Evolutionary conservation across 2,888 invertebrate genomes (phyloP), one percentile per base, ranked within the genome.

Genomic region (Philonicus albiceps): DNA sequence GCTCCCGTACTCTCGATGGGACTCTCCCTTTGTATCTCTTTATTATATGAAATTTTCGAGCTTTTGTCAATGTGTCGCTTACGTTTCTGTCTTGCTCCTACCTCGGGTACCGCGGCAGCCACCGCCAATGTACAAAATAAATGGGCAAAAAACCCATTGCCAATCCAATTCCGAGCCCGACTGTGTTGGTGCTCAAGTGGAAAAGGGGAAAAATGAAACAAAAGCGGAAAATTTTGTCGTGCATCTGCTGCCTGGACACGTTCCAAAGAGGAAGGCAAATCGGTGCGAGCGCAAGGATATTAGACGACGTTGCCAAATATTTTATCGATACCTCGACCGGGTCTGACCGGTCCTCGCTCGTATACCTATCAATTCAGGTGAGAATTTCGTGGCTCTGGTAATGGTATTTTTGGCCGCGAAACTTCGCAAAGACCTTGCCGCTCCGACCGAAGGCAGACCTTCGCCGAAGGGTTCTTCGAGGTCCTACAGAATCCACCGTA

Each of bases 161-260:
- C 40, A 84, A 84, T 84, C 73, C 53, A 30, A 30, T 34, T 19
- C 37, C 22, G 4, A 19, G 40, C 22, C 84, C 37, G 73, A 16
- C 27, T 84, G 84, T 84, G 43, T 73, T 73, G 84, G 84, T 84
- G 84, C 73, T 84, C 43, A 84, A 85, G 85, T 74, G 75, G 85
- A 85, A 85, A 75, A 85, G 73, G 85, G 75, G 75, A 75, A 85
- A 85, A 85, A 86, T 80, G 85, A 85, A 85, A 85, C 49, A 84
- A 85, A 85, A 73, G 53, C 19, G 53, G 53, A 85, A 85, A 85
- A 75, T 74, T 64, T 27, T 22, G 75, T 55, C 83, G 85, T 83
- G 86, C 87, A 87, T 87, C 87, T 87, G 87, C 86, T 83, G 75
- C 86, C 76, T 87, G 87, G 86, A 86, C 87, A 86, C 87, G 87